Base-by-base conservation (phyloP, 1,140 invertebrate genomes). In the Bombus polaris region DNA sequence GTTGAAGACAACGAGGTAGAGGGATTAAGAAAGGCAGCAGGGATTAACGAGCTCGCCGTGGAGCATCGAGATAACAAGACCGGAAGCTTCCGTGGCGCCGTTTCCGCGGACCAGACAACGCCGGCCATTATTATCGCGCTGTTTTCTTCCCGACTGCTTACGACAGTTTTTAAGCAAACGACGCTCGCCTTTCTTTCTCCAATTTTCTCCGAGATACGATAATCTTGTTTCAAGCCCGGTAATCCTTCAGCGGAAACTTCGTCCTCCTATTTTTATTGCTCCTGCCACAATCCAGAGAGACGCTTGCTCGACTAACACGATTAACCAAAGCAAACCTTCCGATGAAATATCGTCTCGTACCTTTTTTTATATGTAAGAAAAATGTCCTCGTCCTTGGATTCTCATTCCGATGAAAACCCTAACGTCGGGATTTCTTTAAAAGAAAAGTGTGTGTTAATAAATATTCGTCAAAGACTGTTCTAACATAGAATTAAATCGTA, bases 1-100 rank as follows among this genome's bases (percentile, higher is more conserved):
- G 25, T 18, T 3, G 10, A 35, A 44, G 59, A 78, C 25, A 78
- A 66, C 9, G 53, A 8, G 13, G 28, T 0, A 2, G 71, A 25
- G 39, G 44, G 71, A 74, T 85, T 74, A 74, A 81, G 76, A 79
- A 77, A 72, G 39, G 5, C 10, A 12, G 18, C 18, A 8, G 47
- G 83, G 83, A 85, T 85, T 79, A 85, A 85, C 83, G 83, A 85
- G 65, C n/a, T 57, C 32, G 71, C 72, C 73, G 72, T 75, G 81
- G 44, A 57, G 66, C 28, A 32, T 71, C 28, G 59, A 85, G 77
- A 85, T 80, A 80, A 85, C 83, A 42, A 85, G 83, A 42, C 32
- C 76, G 57, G 70, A 79, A 80, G 70, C 65, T 44, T 65, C 28
- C 42, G 75, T 68, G 74, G 66, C 66, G 65, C 83, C 82, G 28